Base-by-base conservation (phyloP, 2,113 vertebrate species). In the Tamias sibiricus region DNA sequence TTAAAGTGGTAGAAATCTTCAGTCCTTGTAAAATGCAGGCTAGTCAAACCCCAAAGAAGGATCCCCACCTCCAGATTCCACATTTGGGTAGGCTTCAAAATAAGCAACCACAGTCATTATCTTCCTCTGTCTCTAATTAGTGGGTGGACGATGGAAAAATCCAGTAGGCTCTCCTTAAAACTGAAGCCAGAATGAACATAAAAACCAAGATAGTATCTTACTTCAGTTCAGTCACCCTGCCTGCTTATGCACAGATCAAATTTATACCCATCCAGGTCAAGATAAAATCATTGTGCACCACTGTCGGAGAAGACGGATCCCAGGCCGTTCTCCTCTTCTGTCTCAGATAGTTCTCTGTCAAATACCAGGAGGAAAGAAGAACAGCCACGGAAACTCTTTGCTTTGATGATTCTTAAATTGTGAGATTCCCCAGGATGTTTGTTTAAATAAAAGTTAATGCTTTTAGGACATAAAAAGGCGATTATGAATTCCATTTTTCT, bases 101-200 rank as follows among this genome's bases (percentile, higher is more conserved):
- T 75, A 66, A 91, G 79, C 95, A 54, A 37, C 69, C 82, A 14
- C 19, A 86, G 47, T 95, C 95, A 77, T 97, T 96, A 91, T 97
- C 95, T 64, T 81, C 86, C 93, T 37, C 0, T 89, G 91, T 49
- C 95, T 97, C 93, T 97, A 96, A 95, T 90, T 93, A 97, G 97
- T 84, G 91, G 93, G 93, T 68, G 89, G 95, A 77, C 88, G 59
- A 49, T 94, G 95, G 96, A 97, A 97, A 96, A 97, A 93, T 96
- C 97, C 95, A 93, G 86, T 4, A 94, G 95, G 82, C 59, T 66
- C 52, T 76, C 89, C 93, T 89, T 76, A 88, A 92, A 95, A 87
- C 74, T 28, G 44, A 87, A 96, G 90, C 91, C 54, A 26, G 76
- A 59, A 19, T 35, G 44, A 84, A 90, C 64, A 87, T 79, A 28